Evolutionary conservation across 1,140 invertebrate species (phyloP), one percentile per base, ranked within the genome.

Genomic region (Brachionus manjavacas): DNA sequence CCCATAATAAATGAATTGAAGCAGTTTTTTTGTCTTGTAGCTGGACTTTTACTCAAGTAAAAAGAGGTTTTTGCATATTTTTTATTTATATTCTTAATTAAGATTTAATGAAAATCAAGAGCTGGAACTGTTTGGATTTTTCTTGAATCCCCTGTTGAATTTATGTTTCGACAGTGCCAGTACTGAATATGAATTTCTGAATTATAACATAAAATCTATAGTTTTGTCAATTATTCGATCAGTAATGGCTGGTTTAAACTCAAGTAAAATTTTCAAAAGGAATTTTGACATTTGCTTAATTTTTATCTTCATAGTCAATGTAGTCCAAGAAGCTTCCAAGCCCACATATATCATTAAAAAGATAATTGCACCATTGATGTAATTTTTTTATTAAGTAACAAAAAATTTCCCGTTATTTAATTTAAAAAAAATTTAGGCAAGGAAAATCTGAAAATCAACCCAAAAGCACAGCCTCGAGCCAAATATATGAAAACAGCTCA

Each of bases 81-180:
- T 55, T 16, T 23, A 55, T 6, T 55, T 55, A 1, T 72, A 20
- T 72, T 72, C 43, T 4, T 72, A 72, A 4, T 72, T 16, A 76
- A 76, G 72, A 12, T 49, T 76, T 23, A 76, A 52, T n/a, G 72
- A 76, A 49, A 76, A 76, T 49, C 72, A 76, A 68, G 79, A 81
- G 25, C 9, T 31, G 6, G 52, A 81, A 35, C 55, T 64, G 4
- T 81, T 81, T 31, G 23, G 35, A 28, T 81, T n/a, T 23, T 64
- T 81, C 46, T 28, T 68, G 3, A 60, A 81, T 12, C n/a, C 52
- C 6, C 16, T 81, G 7, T 12, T 81, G 25, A 60, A 60, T 60
- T 39, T 81, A 41, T 81, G 79, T 16, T 81, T 60, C n/a, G 35
- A 81, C 52, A 81, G 52, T 81, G 79, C 79, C n/a, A 55, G 55